A percentile compares a stretch with the other conserved stretches of the same genome.
Conservation (phyloP, 2,888 invertebrate species). For the Agriopis marginaria region DNA sequence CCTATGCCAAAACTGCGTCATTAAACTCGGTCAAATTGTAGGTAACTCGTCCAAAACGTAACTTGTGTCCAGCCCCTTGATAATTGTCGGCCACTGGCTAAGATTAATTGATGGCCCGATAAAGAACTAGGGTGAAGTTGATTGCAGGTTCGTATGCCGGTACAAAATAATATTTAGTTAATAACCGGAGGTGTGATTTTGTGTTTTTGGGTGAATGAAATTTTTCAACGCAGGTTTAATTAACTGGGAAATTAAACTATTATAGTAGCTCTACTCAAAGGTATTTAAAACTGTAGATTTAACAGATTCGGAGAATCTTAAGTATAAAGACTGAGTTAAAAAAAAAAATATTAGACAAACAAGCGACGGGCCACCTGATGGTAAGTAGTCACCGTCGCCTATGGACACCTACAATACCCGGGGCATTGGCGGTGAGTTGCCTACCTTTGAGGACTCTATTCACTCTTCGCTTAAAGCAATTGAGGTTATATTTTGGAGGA, state of each 20-base stretch:
- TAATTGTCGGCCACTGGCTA: conserved; percentile 52
- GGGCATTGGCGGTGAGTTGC: no score
- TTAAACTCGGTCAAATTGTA: conserved; percentile 56
- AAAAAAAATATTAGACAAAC: no score
- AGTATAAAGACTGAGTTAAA: no score
- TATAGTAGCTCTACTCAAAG: no score
- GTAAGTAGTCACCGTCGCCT: no score
- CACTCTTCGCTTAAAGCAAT: no score
- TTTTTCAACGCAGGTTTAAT: conserved; percentile 14
- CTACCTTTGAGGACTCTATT: no score
- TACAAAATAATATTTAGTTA: conserved; percentile 33
- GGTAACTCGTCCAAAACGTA: conserved; percentile 54
- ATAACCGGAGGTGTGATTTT: conserved; percentile 33
- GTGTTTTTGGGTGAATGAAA: conserved; percentile 11
- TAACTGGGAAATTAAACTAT: conserved; percentile 2
- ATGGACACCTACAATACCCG: no score
- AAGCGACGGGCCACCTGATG: no score
- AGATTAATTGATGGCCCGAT: conserved; percentile 65
- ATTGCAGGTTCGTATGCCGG: conserved; percentile 40
- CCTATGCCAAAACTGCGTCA: conserved; percentile 21
- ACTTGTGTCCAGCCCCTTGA: conserved; percentile 58
- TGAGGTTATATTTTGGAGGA: no score
- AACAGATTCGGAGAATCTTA: no score
- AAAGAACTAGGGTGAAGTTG: conserved; percentile 48
- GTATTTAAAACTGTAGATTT: no score